phyloP scores from a whole-genome alignment of 2,113 vertebrate species.

The Mastomys coucha region DNA sequence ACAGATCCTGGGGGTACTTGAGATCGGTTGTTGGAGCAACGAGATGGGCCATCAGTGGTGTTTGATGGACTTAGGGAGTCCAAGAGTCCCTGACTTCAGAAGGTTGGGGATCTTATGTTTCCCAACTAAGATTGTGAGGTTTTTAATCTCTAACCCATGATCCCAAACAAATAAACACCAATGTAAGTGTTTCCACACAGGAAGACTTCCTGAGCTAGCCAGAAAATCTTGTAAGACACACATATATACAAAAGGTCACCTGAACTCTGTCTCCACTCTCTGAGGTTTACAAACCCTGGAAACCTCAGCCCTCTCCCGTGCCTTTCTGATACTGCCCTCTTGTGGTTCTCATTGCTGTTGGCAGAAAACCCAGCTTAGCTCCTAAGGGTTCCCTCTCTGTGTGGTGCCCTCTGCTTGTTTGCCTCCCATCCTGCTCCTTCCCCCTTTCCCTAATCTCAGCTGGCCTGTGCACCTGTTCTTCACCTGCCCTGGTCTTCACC shows the following conservation, averaged over 20 bases:
- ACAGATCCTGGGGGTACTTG: neutral
- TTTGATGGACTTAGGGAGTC: neutral
- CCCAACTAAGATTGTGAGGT: neutral
- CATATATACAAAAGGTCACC: neutral
- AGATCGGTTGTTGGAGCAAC: neutral
- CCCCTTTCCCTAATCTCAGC: neutral
- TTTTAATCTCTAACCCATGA: neutral
- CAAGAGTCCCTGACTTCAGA: neutral
- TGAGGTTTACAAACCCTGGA: neutral
- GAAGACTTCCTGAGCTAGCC: neutral
- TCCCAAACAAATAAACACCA: neutral
- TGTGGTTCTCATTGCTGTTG: neutral
- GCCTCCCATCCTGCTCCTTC: neutral
- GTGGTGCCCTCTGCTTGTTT: neutral
- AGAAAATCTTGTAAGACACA: neutral
- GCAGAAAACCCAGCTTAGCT: neutral
- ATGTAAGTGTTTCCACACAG: neutral
- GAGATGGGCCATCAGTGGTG: neutral
- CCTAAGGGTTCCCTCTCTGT: neutral
- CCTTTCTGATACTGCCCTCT: neutral
- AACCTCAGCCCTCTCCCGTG: neutral
- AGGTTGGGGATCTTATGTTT: neutral
- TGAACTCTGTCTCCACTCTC: neutral
- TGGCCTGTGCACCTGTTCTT: neutral
- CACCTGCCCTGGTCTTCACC: neutral